Evolutionary conservation across 2,888 invertebrate species (phyloP).

Genomic region (Torymus auratus): DNA sequence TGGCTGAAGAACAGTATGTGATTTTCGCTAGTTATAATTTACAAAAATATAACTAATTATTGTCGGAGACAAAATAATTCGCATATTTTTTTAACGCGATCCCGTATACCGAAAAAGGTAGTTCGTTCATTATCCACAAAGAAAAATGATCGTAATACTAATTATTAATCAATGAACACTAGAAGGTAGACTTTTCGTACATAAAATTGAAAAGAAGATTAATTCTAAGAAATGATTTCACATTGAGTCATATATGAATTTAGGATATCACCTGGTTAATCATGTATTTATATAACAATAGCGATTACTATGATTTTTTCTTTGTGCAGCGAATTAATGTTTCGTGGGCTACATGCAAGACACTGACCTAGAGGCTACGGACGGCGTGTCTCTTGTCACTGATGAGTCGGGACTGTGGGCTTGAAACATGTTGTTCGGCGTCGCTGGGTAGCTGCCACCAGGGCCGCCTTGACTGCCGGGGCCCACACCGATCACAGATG

Average conservation of each 20-base stretch:
- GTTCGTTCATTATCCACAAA: constrained; percentile 11
- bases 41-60: background rate
- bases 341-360: constrained; percentile 71
- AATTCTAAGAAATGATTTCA: no score
- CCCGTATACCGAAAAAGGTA: constrained; percentile 57
- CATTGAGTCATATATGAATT: no score
- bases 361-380: constrained; percentile 86
- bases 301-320: no score
- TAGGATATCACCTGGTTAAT: no score
- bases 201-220: no score
- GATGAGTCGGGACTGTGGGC: constrained; percentile 85
- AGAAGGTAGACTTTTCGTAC: no score
- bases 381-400: constrained; percentile 83
- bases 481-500: constrained; percentile 75
- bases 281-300: no score
- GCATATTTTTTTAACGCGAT: constrained; percentile 49
- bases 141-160: no score
- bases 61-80: no score
- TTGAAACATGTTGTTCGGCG: constrained; percentile 81
- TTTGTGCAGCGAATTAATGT: background rate
- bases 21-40: constrained; percentile 15
- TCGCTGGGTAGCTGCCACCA: constrained; percentile 79
- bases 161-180: no score
- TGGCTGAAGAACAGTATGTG: no score
- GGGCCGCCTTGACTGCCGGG: constrained; percentile 76